Conservation (phyloP, 2,888 invertebrate genomes). For the Oscheius onirici region DNA sequence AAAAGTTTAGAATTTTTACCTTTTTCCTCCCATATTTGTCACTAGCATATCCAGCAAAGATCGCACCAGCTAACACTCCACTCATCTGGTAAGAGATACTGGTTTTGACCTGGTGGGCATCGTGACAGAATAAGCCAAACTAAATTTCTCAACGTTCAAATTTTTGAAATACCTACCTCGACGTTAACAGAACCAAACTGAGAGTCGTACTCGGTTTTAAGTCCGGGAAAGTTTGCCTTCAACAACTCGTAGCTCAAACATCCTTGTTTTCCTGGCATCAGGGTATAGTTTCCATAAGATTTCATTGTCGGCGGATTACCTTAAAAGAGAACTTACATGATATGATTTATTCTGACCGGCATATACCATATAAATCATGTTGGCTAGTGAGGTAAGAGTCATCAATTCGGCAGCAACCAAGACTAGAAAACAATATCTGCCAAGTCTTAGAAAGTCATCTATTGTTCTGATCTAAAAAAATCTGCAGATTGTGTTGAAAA, state of each 20-base stretch:
- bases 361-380: slow-evolving; percentile 48
- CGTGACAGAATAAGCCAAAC: slow-evolving; percentile 35
- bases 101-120: slow-evolving; percentile 36
- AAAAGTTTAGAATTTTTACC: too few species aligned
- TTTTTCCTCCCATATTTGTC: slow-evolving; percentile 54
- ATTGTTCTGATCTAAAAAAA: slow-evolving; percentile 25
- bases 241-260: background rate
- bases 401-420: slow-evolving; percentile 37
- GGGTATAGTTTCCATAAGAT: slow-evolving; percentile 2
- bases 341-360: slow-evolving; percentile 34
- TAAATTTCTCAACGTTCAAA: slow-evolving; percentile 16
- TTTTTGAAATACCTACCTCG: slow-evolving; percentile 28
- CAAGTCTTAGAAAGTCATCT: slow-evolving; percentile 37
- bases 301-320: background rate
- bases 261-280: background rate
- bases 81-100: slow-evolving; percentile 54
- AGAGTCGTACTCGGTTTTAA: slow-evolving; percentile 9
- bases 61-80: slow-evolving; percentile 57
- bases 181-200: slow-evolving; percentile 45
- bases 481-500: background rate
- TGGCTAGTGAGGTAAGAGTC: slow-evolving; percentile 36
- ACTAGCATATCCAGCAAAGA: slow-evolving; percentile 50
- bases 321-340: background rate
- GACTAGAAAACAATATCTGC: slow-evolving; percentile 31
- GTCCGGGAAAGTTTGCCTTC: slow-evolving; percentile 10